Evolutionary conservation across 2,888 invertebrate genomes (phyloP), one percentile per base, ranked within the genome.

Genomic region (Lathronympha strigana): DNA sequence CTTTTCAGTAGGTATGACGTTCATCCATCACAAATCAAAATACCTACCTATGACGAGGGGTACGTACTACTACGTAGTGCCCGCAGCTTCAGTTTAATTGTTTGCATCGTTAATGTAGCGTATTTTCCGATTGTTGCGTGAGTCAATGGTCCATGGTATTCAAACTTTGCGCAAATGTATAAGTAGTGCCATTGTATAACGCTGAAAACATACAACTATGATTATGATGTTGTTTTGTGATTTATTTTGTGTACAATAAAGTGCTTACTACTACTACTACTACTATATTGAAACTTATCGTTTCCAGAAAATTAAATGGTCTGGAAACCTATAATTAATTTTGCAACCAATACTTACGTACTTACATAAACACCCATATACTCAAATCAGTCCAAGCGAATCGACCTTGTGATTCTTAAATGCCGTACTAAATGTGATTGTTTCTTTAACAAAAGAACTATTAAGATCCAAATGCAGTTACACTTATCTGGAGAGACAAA

Each of bases 401-500:
- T 45, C n/a, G 36, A 43, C 64, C 64, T 64, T 45, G 45, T 13
- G 19, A 25, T 50, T 13, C 43, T 57, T 45, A 51, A 63, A 63
- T 33, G 28, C 55, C 36, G 36, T 45, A 45, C 40, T 51, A 53
- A 45, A 38, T 53, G 58, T 58, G 51, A 64, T 64, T 64, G 64
- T 64, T 64, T 64, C 64, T 23, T 36, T 6, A 58, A 64, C 64
- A 64, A 64, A 64, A 60, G 58, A 51, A 25, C 64, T 45, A 64
- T 64, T 64, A 60, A 60, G 36, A 58, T 51, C 36, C 36, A 25
- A 60, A 51, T 58, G 49, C 28, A 60, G 63, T 63, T 57, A 63
- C 38, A 63, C 49, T 63, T 63, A 63, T 64, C 50, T 64, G 17
- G 28, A 60, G 64, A 64, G 64, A 64, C 64, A 58, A 64, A 58